A percentile compares a stretch with the other conserved stretches of the same genome.
Conservation (phyloP, 2,888 invertebrate genomes). For the Sicus ferrugineus region DNA sequence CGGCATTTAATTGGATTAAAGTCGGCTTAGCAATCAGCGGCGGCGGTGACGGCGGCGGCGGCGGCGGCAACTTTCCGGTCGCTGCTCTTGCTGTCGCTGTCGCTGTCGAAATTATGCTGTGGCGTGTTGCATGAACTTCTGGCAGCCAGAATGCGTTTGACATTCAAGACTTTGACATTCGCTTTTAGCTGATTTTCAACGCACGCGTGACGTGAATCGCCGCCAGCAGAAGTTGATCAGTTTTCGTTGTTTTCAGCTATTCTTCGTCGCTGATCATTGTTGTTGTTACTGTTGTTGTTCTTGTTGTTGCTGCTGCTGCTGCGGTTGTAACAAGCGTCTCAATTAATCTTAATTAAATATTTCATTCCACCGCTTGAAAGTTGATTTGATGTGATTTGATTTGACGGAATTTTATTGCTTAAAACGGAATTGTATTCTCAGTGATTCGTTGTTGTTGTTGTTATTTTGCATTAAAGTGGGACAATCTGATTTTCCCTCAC, state of each 20-base stretch:
- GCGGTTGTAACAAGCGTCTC: slow-evolving; percentile 3
- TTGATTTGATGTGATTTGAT: neutral
- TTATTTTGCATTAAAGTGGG: too few relatives aligned
- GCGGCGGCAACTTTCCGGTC: neutral
- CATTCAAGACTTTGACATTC: slow-evolving; percentile 6
- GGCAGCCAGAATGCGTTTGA: slow-evolving; percentile 22
- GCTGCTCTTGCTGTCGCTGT: neutral
- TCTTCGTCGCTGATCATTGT: neutral
- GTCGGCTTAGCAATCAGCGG: slow-evolving; percentile 27
- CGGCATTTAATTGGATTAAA: slow-evolving; percentile 40
- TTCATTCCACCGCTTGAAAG: neutral
- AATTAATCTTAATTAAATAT: slow-evolving; percentile 21
- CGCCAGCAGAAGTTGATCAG: neutral
- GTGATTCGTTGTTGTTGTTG: too few relatives aligned
- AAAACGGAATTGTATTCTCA: too few relatives aligned
- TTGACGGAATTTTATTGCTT: too few relatives aligned
- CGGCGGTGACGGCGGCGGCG: neutral
- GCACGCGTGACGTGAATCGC: neutral
- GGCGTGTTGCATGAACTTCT: neutral
- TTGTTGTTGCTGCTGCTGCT: neutral
- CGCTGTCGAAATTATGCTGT: slow-evolving; percentile 1
- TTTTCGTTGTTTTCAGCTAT: neutral
- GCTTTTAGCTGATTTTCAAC: neutral
- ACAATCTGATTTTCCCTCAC: too few relatives aligned
- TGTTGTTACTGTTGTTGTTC: neutral